Evolutionary conservation across 2,888 invertebrate species (phyloP).

Genomic region (Oligia strigilis): DNA sequence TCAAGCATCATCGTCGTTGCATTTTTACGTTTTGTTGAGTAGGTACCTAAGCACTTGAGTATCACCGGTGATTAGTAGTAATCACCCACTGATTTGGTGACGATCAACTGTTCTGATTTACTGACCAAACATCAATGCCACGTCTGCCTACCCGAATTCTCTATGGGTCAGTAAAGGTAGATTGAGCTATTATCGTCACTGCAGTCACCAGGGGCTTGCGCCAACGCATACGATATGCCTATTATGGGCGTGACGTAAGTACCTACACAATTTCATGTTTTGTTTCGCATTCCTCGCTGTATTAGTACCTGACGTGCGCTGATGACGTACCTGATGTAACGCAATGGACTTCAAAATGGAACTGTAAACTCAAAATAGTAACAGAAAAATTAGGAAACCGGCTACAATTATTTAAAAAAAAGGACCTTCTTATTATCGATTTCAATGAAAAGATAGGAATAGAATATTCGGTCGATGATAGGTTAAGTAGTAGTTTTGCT

Average conservation of each 20-base stretch:
- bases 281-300: conserved; percentile 50
- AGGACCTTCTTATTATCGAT: neutral
- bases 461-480: conserved; percentile 4
- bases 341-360: conserved; percentile 34
- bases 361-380: conserved; percentile 6
- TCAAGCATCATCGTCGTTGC: neutral
- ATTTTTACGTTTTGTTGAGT: too few species aligned
- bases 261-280: conserved; percentile 40
- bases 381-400: neutral
- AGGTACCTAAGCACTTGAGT: neutral
- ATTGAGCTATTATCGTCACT: conserved; percentile 47
- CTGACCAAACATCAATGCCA: conserved; percentile 4
- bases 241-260: conserved; percentile 56
- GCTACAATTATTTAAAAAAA: neutral
- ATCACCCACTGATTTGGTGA: neutral
- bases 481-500: neutral
- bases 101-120: conserved; percentile 14
- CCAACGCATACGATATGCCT: conserved; percentile 32
- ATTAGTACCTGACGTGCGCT: conserved; percentile 23
- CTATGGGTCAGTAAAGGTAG: conserved; percentile 5
- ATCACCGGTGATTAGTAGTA: neutral
- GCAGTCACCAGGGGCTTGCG: conserved; percentile 29
- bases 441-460: conserved; percentile 12
- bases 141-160: neutral
- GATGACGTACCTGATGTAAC: conserved; percentile 40